Base-by-base conservation (phyloP, 2,797 vertebrate species). In the Mus minutoides region DNA sequence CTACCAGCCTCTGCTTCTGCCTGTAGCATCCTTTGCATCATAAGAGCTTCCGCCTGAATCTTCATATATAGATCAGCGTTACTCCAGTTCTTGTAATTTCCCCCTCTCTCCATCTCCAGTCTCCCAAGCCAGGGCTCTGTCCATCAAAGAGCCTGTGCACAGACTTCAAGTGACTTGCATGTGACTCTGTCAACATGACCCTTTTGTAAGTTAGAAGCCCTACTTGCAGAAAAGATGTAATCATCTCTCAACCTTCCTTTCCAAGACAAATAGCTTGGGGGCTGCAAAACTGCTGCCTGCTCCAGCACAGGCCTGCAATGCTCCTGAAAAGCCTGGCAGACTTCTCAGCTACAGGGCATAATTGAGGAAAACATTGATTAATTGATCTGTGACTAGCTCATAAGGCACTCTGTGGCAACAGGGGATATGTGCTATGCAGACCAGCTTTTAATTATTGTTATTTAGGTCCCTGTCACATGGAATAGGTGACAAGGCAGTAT, bases 371-470 rank as follows among this genome's bases (percentile, higher is more conserved):
- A 73, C 22, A 76, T 94, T 93, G 96, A 97, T 91, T 92, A 92
- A 97, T 96, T 94, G 95, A 96, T 94, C 90, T 87, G 82, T 80
- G 82, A 88, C 80, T 60, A 34, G 90, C 85, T 95, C 76, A 37
- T 82, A 56, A 95, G 71, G 87, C 13, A 17, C 58, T 95, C 7
- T 78, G 34, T 83, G 90, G 82, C 80, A 91, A 83, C 43, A 56
- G 96, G 82, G 90, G 92, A 64, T 92, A 84, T 58, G 79, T 85
- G 79, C 40, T 94, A 87, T 95, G 86, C 76, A 95, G 88, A 96
- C 79, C 64, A 96, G 71, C 89, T 92, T 96, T 96, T 92, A 97
- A 96, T 97, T 94, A 92, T 94, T 96, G 94, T 96, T 96, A 91
- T 94, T 94, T 96, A 96, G 89, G 94, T 67, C 75, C 40, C 40